Conservation (phyloP, 2,113 vertebrate species). For the Calidris pugnax region DNA sequence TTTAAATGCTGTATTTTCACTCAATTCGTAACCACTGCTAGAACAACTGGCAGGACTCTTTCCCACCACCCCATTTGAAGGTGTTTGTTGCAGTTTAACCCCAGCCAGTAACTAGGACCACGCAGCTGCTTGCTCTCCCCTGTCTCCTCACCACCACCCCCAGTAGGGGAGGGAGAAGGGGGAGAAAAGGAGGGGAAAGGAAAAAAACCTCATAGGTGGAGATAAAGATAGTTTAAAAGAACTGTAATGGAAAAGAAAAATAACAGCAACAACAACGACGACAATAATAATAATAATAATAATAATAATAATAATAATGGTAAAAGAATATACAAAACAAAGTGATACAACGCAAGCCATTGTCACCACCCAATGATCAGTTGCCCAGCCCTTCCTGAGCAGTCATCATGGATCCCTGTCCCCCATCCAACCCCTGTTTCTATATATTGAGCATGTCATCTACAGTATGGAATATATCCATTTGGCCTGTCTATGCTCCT, state of each 20-base stretch:
- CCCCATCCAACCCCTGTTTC: neutral
- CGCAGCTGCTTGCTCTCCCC: neutral
- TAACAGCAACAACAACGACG: neutral
- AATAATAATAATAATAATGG: neutral
- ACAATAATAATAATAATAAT: neutral
- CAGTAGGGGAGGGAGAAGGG: neutral
- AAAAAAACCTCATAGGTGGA: neutral
- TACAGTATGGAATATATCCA: neutral
- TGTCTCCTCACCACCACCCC: too few relatives aligned
- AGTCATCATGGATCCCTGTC: neutral
- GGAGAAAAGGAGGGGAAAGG: neutral
- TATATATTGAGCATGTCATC: neutral
- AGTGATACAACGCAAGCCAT: neutral
- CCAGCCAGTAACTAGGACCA: neutral
- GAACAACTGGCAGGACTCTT: neutral
- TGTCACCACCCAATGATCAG: neutral
- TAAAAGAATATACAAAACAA: neutral
- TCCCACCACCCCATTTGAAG: neutral
- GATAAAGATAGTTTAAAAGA: neutral
- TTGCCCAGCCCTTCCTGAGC: neutral
- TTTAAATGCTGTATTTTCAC: neutral
- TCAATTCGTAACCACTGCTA: neutral
- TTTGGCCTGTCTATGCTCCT: neutral
- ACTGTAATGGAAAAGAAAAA: neutral
- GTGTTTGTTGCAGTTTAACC: neutral